Percentiles rank a stretch among this genome's conserved stretches.
phyloP scores from a whole-genome alignment of 2,888 invertebrate genomes.

The Drosophila ustulata region DNA sequence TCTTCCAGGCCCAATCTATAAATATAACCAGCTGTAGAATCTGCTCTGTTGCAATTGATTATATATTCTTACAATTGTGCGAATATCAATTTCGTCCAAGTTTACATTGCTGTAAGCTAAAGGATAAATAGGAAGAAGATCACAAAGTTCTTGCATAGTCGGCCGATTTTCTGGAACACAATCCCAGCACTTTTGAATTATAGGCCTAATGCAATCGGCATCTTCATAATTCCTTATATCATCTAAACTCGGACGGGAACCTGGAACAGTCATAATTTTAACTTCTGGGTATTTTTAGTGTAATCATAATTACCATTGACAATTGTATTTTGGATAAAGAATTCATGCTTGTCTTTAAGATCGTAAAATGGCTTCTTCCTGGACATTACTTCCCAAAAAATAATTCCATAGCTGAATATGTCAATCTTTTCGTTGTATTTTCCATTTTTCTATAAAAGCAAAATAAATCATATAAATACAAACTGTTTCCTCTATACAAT shows the following conservation, averaged over 20 bases:
- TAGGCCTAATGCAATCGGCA: neutral
- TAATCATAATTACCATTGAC: neutral
- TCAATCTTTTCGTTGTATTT: slow-evolving; percentile 22
- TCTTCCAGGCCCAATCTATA: neutral
- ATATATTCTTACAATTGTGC: neutral
- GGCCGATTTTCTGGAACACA: neutral
- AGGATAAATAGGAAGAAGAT: neutral
- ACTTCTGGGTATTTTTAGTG: neutral
- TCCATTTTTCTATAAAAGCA: neutral
- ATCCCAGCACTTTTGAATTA: slow-evolving; percentile 19
- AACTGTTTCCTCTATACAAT: too few species aligned
- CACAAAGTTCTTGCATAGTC: slow-evolving; percentile 3
- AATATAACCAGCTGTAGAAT: neutral
- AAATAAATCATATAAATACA: neutral
- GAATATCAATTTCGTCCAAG: neutral
- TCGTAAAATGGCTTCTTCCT: slow-evolving; percentile 24
- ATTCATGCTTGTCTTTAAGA: neutral
- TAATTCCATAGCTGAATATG: slow-evolving; percentile 34
- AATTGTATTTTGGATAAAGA: neutral
- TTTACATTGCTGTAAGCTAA: neutral
- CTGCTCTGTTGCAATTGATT: neutral
- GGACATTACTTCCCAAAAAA: neutral
- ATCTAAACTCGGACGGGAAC: neutral
- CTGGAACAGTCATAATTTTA: neutral
- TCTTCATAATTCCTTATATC: slow-evolving; percentile 2